A percentile compares a stretch with the other conserved stretches of the same genome.
These are phyloP conservation scores for Drosophila arizonae DNA, from an alignment of 1,140 invertebrate species.

Conservation along the genomic window DNA sequence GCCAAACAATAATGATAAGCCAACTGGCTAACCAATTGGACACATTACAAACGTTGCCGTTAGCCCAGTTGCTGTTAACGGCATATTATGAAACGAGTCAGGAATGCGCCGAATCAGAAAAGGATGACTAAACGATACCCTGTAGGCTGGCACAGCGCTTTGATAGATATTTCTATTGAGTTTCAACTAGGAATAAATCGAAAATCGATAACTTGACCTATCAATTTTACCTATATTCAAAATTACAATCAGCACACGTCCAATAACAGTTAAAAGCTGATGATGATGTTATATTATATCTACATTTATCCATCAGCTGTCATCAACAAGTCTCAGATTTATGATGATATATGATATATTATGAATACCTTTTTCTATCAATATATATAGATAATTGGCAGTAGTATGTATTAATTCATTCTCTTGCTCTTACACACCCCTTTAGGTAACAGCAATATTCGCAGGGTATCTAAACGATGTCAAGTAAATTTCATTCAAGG, in stretches of 20 bases:
- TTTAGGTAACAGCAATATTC: neutral
- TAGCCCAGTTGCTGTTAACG: conserved; percentile 48
- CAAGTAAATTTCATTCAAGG: conserved; percentile 61
- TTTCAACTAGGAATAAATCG: neutral
- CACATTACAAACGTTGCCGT: conserved; percentile 73
- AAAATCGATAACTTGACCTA: neutral
- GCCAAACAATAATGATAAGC: conserved; percentile 45
- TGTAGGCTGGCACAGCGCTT: neutral
- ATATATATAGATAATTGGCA: neutral
- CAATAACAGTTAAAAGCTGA: too few relatives aligned
- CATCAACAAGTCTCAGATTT: too few relatives aligned
- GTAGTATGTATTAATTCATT: too few relatives aligned
- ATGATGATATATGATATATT: too few relatives aligned
- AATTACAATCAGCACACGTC: too few relatives aligned
- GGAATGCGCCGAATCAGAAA: neutral
- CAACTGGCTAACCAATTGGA: conserved; percentile 44
- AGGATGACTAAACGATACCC: neutral
- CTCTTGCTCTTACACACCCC: neutral
- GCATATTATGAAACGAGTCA: conserved; percentile 39
- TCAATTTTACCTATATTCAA: too few relatives aligned
- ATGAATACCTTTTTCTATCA: neutral
- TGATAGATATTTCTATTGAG: neutral
- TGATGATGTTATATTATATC: too few relatives aligned
- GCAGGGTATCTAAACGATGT: conserved; percentile 11
- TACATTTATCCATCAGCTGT: too few relatives aligned